phyloP scores from a whole-genome alignment of 1,140 invertebrate species.

The Lordiphosa mommai region DNA sequence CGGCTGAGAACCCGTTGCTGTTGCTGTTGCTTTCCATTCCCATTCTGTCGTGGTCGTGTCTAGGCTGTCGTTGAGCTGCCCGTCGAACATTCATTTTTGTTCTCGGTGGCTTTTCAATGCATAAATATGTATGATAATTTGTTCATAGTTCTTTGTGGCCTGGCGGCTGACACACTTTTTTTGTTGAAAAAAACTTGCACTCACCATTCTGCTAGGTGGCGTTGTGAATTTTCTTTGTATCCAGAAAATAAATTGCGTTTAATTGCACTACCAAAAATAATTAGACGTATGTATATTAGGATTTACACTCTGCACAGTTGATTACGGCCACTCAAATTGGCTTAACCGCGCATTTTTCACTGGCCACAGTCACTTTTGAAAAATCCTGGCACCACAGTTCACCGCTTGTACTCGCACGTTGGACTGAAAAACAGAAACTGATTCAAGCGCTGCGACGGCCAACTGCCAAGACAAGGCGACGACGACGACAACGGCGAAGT shows the following conservation, averaged over 20 bases:
- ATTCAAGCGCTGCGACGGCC: conserved; percentile 60
- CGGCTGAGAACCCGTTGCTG: conserved; percentile 52
- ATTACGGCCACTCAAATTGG: conserved; percentile 2
- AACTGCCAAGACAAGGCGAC: conserved; percentile 53
- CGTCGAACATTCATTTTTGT: conserved; percentile 62
- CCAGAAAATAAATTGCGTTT: background rate
- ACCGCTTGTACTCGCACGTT: conserved; percentile 59
- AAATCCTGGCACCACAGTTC: conserved; percentile 5
- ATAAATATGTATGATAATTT: conserved; percentile 32
- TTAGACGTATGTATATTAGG: background rate
- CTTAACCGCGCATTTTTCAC: background rate
- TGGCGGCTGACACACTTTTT: conserved; percentile 47
- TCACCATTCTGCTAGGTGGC: conserved; percentile 18
- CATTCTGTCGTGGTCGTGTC: conserved; percentile 7
- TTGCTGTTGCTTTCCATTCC: conserved; percentile 16
- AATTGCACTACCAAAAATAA: background rate
- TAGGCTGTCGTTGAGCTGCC: conserved; percentile 16
- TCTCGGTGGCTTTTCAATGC: conserved; percentile 15
- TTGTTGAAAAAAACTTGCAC: conserved; percentile 2
- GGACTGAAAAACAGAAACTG: conserved; percentile 76
- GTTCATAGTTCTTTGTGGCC: conserved; percentile 20
- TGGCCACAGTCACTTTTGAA: conserved; percentile 10
- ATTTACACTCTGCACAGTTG: background rate
- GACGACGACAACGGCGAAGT: conserved; percentile 11
- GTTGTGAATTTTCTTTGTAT: background rate